phyloP scores from a whole-genome alignment of 2,113 vertebrate genomes.

The Crocuta crocuta region DNA sequence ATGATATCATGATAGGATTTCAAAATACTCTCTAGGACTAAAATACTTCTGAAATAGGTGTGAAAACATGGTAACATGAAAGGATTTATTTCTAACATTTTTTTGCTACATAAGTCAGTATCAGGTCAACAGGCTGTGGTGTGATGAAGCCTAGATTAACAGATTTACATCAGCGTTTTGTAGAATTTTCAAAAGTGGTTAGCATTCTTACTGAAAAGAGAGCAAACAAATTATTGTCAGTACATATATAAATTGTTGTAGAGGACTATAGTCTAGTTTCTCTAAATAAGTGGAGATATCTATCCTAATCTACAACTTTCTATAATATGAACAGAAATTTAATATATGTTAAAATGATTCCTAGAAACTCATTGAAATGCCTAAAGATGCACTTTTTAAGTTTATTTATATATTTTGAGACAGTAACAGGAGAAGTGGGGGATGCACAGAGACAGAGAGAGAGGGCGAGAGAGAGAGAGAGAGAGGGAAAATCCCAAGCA shows the following conservation, averaged over 20 bases:
- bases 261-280: neutral
- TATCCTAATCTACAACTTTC: neutral
- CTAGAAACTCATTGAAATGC: neutral
- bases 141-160: neutral
- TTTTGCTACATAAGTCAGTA: neutral
- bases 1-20: neutral
- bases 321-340: neutral
- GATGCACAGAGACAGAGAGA: too few species aligned
- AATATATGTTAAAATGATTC: neutral
- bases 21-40: neutral
- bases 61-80: neutral
- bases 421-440: too few species aligned
- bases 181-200: neutral
- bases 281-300: neutral
- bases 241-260: neutral
- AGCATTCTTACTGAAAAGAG: neutral
- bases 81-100: neutral
- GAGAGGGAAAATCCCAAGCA: too few species aligned
- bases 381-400: neutral
- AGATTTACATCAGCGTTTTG: neutral
- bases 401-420: too few species aligned
- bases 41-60: neutral
- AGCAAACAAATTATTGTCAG: neutral
- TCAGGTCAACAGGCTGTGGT: neutral
- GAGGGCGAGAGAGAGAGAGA: too few species aligned